Base-by-base conservation (phyloP, 2,113 vertebrate genomes). In the Lamprotornis superbus region DNA sequence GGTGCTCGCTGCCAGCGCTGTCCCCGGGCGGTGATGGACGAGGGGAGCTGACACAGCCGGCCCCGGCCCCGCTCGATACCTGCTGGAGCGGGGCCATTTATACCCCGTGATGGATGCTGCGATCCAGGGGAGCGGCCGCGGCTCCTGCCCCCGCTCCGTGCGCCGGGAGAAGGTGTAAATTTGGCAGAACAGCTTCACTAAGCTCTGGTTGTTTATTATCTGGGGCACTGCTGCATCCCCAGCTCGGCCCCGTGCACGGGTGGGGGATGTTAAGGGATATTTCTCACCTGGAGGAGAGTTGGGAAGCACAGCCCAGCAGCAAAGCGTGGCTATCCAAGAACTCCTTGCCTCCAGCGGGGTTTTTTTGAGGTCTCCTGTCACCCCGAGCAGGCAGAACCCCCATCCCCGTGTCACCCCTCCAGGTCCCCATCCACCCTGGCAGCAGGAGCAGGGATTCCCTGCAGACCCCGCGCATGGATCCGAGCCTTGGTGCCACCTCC, bases 181-280 rank as follows among this genome's bases (percentile, higher is more conserved):
- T 86, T 25, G 83, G 89, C 85, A 39, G 27, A 94, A 80, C 49
- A 75, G 86, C 97, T 93, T 93, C 95, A 68, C 86, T 80, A 61
- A 86, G 61, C 75, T 28, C 57, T 11, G 74, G 33, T 8, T 49
- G 83, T 40, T 94, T 53, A 31, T 64, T 63, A 35, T 2, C 12
- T 4, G 11, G 0, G 55, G 28, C 46, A 0, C 53, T 37, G 75
- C 57, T 7, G 47, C 47, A 35, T 31, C 60, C n/a, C 12, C 9
- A 5, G 40, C 63, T 40, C 70, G 9, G 22, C n/a, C 50, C 44
- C 1, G 15, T 0, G 8, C 30, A 0, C 0, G 3, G 60, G 63
- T 2, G 65, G 46, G 70, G 60, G 71, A 52, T 40, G 53, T 53
- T 27, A 0, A 42, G 49, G 49, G 57, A 30, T 4, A 3, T 42